A percentile compares a stretch with the other conserved stretches of the same genome.
Evolutionary conservation across 2,797 vertebrate species (phyloP).

Genomic region (Uromys caudimaculatus): DNA sequence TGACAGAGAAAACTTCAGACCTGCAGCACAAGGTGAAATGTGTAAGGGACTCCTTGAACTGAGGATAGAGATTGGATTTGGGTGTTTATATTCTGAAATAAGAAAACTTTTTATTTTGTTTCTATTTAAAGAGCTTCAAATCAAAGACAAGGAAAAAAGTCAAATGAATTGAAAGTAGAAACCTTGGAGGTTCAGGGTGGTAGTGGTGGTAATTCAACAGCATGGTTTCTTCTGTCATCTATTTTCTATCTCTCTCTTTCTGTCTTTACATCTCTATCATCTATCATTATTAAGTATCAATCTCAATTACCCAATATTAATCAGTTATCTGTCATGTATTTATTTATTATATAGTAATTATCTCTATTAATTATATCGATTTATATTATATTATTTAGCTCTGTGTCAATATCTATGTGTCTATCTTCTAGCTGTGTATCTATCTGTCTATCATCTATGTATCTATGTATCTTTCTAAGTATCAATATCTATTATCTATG

Average conservation of each 20-base stretch:
- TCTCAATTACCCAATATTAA: background rate
- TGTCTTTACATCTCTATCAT: background rate
- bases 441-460: background rate
- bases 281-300: background rate
- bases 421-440: background rate
- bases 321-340: background rate
- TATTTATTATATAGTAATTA: background rate
- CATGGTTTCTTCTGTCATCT: background rate
- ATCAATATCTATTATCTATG: background rate
- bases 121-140: slow-evolving; percentile 39
- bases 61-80: background rate
- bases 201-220: background rate
- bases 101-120: background rate
- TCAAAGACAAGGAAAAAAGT: background rate
- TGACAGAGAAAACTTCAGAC: background rate
- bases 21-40: background rate
- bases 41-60: slow-evolving; percentile 4
- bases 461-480: background rate
- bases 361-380: background rate
- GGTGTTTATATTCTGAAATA: slow-evolving; percentile 1
- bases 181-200: background rate
- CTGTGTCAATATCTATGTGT: background rate
- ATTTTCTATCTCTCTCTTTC: background rate
- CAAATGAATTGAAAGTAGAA: slow-evolving; percentile 23
- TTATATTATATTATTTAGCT: background rate